Conservation (phyloP, 2,888 invertebrate genomes). For the Arge pagana region DNA sequence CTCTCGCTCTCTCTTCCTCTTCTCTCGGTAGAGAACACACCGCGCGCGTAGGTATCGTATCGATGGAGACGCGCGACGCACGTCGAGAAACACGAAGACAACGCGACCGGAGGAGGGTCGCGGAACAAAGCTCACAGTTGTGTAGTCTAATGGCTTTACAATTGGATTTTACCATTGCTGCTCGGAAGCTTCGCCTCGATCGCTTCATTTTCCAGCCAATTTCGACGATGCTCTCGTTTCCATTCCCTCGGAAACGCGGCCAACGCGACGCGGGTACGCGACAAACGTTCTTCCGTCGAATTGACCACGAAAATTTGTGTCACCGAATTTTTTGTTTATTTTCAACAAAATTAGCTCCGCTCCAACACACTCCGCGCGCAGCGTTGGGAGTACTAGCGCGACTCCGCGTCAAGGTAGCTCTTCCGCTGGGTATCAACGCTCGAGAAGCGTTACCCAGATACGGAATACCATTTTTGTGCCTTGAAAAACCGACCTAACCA, state of each 20-base stretch:
- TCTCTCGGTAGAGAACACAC: no score
- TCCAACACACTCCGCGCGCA: background rate
- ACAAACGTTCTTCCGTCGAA: no score
- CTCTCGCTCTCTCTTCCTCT: slow-evolving; percentile 3
- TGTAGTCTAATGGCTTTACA: slow-evolving; percentile 56
- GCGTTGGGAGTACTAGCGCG: background rate
- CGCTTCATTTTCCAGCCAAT: slow-evolving; percentile 22
- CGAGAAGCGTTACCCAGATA: no score
- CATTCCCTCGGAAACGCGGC: no score
- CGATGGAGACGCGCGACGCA: no score
- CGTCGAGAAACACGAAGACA: background rate
- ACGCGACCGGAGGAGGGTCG: slow-evolving; percentile 37
- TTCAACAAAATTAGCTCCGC: background rate
- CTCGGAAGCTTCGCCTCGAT: slow-evolving; percentile 36
- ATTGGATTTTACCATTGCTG: slow-evolving; percentile 59
- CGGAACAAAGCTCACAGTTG: no score
- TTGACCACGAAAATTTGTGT: background rate
- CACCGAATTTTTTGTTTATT: background rate
- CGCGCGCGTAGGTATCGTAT: background rate
- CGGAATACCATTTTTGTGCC: background rate
- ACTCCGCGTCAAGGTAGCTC: background rate
- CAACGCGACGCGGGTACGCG: no score
- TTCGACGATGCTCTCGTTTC: slow-evolving; percentile 7
- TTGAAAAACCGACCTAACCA: background rate
- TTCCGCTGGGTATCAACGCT: background rate